Base-by-base conservation (phyloP, 2,888 invertebrate species). In the Gastrophysa polygoni region DNA sequence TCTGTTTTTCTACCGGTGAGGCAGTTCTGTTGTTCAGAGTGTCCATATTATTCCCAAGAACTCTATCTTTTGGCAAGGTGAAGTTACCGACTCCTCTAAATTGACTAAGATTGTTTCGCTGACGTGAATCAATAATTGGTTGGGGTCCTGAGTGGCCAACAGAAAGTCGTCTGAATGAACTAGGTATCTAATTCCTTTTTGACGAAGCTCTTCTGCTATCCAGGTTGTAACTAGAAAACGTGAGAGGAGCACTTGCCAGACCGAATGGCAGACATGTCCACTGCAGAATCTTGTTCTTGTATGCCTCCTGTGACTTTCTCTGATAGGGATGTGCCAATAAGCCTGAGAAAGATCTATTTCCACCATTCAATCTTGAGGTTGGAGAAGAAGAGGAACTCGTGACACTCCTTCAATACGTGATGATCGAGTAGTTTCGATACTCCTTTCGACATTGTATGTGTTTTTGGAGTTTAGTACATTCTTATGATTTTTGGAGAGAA, bases 121-220 rank as follows among this genome's bases (percentile, higher is more conserved):
- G 20, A 50, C 6, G 1, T 63, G 59, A 7, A 21, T 16, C 20
- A 18, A 20, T 6, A 61, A 44, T 29, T 14, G 11, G 56, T 32
- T 21, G 51, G 47, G 38, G 10, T 59, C 38, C 47, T 67, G 63
- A 24, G 61, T 50, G 14, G 57, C 61, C 5, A 67, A 20, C n/a
- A 62, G 28, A 29, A 55, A 66, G 47, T 74, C 71, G 72, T 74
- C 71, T 3, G 72, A 55, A 34, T 73, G 75, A 0, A 75, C 73
- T n/a, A 75, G 43, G 1, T 69, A 61, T 49, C 70, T 59, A 10
- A 73, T 63, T 0, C 66, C 67, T 54, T 21, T 59, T 18, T 51
- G 4, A 34, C 71, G 48, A 2, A 72, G 61, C 0, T 43, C 14
- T 14, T 54, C 28, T 18, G 71, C 73, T 5, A 73, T 20, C 71